Evolutionary conservation across 2,113 vertebrate species (phyloP), one percentile per base, ranked within the genome.

Genomic region (Semicossyphus pulcher): DNA sequence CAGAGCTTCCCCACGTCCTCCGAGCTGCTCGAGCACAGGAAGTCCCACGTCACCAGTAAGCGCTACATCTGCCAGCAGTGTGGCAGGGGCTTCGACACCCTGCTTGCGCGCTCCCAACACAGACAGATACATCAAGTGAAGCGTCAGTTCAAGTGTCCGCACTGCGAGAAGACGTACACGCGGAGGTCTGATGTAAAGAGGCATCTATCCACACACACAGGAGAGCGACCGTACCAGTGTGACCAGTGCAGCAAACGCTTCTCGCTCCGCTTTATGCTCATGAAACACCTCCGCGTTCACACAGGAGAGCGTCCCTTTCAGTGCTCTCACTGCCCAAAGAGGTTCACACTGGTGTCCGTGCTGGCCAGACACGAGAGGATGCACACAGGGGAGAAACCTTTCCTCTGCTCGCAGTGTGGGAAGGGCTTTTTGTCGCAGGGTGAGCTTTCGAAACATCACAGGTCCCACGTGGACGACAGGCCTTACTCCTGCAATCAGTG

Each of bases 391-490:
- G 93, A 94, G 71, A 90, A 92, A 21, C 93, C 93, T 0, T 94
- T 89, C 84, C 91, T 94, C 36, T 94, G 93, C 71, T 91, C 92
- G 0, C 94, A 94, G 64, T 95, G 94, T 6, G 94, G 95, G 18
- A 94, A 95, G 81, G 85, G 92, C 58, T 95, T 95, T 78, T 71
- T 94, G 10, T 95, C 93, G 5, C 94, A 92, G 52, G 94, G 94
- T 3, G 91, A 94, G 60, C 91, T 95, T 34, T 78, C 93, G 31
- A 91, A 95, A 72, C 94, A 95, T 62, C 87, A 93, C 80, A 84
- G 91, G 73, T 94, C 90, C 1, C 94, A 94, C 2, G 74, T 83
- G 4, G 93, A 94, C 0, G 92, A 93, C 52, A 77, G 87, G n/a
- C 92, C 95, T 16, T 94, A 92, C 84, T 52, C 87, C 34, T 94